Conservation (phyloP, 1,140 invertebrate genomes). For the Dufourea novaeangliae region DNA sequence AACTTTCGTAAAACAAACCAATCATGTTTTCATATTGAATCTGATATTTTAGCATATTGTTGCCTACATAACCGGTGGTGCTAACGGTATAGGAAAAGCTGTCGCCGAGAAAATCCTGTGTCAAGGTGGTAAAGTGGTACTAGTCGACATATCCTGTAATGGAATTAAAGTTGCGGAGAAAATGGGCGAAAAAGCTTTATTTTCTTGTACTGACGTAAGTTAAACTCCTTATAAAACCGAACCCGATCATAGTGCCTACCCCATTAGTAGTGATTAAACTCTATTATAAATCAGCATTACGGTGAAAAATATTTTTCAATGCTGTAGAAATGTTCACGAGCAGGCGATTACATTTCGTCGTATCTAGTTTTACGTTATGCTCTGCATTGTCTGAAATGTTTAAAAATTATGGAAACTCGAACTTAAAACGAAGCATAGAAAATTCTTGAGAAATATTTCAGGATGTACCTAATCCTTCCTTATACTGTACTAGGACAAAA, state of each 20-base stretch:
- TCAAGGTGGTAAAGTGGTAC: conserved; percentile 62
- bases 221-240: neutral
- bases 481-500: too few species aligned
- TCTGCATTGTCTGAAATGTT: too few species aligned
- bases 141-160: conserved; percentile 56
- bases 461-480: too few species aligned
- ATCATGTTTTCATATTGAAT: neutral
- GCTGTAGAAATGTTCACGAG: neutral
- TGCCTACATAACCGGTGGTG: conserved; percentile 64
- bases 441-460: too few species aligned
- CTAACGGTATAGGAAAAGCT: conserved; percentile 65
- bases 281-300: neutral
- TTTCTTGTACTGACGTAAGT: conserved; percentile 63
- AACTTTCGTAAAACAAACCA: too few species aligned
- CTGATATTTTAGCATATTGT: conserved; percentile 45
- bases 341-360: neutral
- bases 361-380: neutral
- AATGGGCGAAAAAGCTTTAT: conserved; percentile 62
- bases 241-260: neutral
- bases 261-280: too few species aligned
- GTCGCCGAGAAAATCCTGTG: conserved; percentile 57
- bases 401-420: too few species aligned
- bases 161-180: conserved; percentile 52
- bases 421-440: too few species aligned
- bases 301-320: neutral